Conservation (phyloP, 64 coral and sea anemone species). For the Montipora efflorescens region DNA sequence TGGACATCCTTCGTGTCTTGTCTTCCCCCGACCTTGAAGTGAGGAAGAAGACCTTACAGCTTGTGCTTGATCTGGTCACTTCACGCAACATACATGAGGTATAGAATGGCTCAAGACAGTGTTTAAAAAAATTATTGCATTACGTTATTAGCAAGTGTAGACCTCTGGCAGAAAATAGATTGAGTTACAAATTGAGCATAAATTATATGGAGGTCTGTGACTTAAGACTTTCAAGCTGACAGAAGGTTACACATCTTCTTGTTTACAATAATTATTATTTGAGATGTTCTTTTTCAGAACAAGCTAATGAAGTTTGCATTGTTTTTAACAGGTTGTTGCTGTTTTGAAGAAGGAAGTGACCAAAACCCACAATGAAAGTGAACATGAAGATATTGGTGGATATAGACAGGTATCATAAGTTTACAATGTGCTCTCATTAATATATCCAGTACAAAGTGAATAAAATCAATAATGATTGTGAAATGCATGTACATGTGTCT, state of each 20-base stretch:
- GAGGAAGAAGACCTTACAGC: constrained; percentile 96
- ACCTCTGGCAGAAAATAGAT: too few relatives aligned
- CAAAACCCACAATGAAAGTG: constrained; percentile 97
- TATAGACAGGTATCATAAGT: constrained; percentile 72
- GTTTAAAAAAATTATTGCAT: neutral
- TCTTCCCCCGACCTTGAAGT: constrained; percentile 97
- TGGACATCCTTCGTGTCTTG: constrained; percentile 98
- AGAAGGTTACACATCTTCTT: too few relatives aligned
- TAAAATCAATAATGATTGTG: too few relatives aligned
- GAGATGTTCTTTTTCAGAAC: neutral
- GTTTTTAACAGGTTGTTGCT: constrained; percentile 82
- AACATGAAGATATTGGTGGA: constrained; percentile 89
- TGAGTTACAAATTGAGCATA: too few relatives aligned
- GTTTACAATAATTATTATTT: too few relatives aligned
- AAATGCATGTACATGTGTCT: too few relatives aligned
- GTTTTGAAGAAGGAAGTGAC: constrained; percentile 98
- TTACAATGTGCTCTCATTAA: neutral
- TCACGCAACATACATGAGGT: constrained; percentile 96
- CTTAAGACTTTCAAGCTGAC: too few relatives aligned
- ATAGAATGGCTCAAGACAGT: neutral
- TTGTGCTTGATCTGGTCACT: constrained; percentile 96
- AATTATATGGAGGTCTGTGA: neutral
- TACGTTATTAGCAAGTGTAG: neutral
- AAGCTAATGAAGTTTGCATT: neutral
- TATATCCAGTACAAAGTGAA: neutral